A percentile compares a stretch with the other conserved stretches of the same genome.
These are phyloP conservation scores for Aspidiotus destructor DNA, from an alignment of 2,888 invertebrate genomes.

Conservation along the genomic window DNA sequence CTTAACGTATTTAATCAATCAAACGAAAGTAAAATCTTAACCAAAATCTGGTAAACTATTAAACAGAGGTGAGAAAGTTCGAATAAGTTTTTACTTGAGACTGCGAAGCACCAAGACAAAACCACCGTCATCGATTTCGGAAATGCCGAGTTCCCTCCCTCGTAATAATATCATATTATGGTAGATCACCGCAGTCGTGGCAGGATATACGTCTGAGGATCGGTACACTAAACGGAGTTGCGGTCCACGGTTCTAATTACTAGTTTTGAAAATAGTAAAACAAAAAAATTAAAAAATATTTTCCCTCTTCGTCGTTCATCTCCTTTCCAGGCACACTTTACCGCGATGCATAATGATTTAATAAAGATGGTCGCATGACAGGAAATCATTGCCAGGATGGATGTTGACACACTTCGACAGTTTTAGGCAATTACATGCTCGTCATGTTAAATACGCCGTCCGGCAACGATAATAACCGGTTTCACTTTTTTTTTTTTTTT, in stretches of 20 bases:
- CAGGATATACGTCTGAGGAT: slow-evolving; percentile 2
- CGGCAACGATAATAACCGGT: slow-evolving; percentile 21
- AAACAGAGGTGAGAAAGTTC: neutral
- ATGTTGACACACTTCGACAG: slow-evolving; percentile 33
- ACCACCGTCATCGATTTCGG: neutral
- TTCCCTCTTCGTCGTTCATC: neutral
- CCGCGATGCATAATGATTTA: neutral
- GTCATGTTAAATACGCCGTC: slow-evolving; percentile 30
- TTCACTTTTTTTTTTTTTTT: neutral
- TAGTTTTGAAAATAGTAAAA: slow-evolving; percentile 1
- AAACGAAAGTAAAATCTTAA: slow-evolving; percentile 27
- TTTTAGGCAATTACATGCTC: slow-evolving; percentile 31
- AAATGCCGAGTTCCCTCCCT: too few species aligned
- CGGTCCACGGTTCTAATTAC: neutral
- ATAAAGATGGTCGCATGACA: slow-evolving; percentile 28
- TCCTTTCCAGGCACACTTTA: neutral
- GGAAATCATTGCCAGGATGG: slow-evolving; percentile 31
- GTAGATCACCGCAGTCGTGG: neutral
- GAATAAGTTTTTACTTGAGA: neutral
- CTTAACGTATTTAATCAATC: slow-evolving; percentile 22
- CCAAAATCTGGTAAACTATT: slow-evolving; percentile 2
- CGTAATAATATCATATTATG: too few species aligned
- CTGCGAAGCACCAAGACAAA: neutral
- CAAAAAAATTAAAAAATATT: neutral
- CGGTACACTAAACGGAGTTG: neutral